Conservation (phyloP, 2,888 invertebrate genomes). For the Malachius bipustulatus region DNA sequence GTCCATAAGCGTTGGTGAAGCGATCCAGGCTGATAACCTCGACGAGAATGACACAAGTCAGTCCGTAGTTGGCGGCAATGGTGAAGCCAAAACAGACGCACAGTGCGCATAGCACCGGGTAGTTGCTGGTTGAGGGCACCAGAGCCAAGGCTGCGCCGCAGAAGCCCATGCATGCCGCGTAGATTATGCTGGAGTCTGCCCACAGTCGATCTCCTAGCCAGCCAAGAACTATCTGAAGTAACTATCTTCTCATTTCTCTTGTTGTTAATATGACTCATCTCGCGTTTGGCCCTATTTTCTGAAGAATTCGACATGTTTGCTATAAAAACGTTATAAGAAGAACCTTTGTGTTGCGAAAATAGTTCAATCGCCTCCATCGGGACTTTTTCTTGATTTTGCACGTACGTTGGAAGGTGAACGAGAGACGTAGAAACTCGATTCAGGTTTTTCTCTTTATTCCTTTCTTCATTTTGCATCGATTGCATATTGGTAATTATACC, state of each 20-base stretch:
- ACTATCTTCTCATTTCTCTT: conserved; percentile 52
- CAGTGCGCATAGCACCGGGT: conserved; percentile 47
- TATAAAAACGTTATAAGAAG: conserved; percentile 57
- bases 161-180: conserved; percentile 66
- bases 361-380: conserved; percentile 65
- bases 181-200: conserved; percentile 66
- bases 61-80: conserved; percentile 84
- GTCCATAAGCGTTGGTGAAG: conserved; percentile 84
- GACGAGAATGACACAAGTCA: conserved; percentile 82
- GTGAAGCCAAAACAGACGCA: conserved; percentile 78
- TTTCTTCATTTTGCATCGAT: conserved; percentile 31
- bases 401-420: conserved; percentile 73
- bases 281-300: too few species aligned
- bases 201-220: conserved; percentile 76
- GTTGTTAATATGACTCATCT: conserved; percentile 60
- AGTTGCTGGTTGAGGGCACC: conserved; percentile 49
- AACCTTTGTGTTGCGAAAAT: conserved; percentile 55
- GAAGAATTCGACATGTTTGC: conserved; percentile 63
- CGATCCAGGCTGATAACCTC: conserved; percentile 80
- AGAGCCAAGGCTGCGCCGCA: conserved; percentile 56
- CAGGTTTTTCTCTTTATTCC: conserved; percentile 18
- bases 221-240: conserved; percentile 63
- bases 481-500: conserved; percentile 47
- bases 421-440: conserved; percentile 58
- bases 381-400: conserved; percentile 64